phyloP scores from a whole-genome alignment of 2,888 invertebrate genomes.

The Zaprionus bogoriensis region DNA sequence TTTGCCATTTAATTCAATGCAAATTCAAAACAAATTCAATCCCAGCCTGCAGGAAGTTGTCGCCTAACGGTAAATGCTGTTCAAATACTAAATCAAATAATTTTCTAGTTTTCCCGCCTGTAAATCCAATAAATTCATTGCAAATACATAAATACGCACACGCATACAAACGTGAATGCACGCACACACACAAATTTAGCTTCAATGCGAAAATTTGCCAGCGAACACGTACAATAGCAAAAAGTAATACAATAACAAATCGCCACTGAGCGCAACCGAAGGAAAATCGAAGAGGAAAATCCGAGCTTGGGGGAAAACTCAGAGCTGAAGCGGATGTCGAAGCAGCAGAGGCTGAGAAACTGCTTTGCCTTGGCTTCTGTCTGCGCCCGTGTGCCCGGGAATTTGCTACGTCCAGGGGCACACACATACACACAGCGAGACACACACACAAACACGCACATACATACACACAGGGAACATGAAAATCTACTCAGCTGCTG shows the following conservation, averaged over 20 bases:
- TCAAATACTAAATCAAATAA: not conserved
- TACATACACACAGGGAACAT: conserved; percentile 48
- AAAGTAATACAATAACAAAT: conserved; percentile 61
- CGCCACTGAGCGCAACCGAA: conserved; percentile 25
- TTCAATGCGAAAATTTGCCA: conserved; percentile 18
- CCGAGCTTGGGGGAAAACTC: conserved; percentile 13
- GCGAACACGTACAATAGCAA: conserved; percentile 42
- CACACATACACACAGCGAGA: conserved; percentile 22
- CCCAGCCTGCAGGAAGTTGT: not conserved
- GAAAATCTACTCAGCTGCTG: conserved; percentile 70
- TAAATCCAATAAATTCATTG: conserved; percentile 44
- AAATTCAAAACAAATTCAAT: not conserved
- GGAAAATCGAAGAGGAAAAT: conserved; percentile 33
- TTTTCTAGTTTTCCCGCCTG: not conserved
- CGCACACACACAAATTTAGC: not conserved
- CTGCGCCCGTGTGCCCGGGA: conserved; percentile 48
- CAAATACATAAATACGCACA: conserved; percentile 27
- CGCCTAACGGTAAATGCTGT: too few species aligned
- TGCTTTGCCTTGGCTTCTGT: conserved; percentile 31
- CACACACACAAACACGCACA: conserved; percentile 14
- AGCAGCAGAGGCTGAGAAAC: not conserved
- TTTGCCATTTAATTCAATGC: not conserved
- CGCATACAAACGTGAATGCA: conserved; percentile 3
- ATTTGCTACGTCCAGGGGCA: conserved; percentile 52
- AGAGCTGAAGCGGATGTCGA: not conserved